Percentiles rank a stretch among this genome's conserved stretches.
These are phyloP conservation scores for Lutraria lutraria DNA, from an alignment of 2,888 invertebrate genomes.

Conservation along the genomic window DNA sequence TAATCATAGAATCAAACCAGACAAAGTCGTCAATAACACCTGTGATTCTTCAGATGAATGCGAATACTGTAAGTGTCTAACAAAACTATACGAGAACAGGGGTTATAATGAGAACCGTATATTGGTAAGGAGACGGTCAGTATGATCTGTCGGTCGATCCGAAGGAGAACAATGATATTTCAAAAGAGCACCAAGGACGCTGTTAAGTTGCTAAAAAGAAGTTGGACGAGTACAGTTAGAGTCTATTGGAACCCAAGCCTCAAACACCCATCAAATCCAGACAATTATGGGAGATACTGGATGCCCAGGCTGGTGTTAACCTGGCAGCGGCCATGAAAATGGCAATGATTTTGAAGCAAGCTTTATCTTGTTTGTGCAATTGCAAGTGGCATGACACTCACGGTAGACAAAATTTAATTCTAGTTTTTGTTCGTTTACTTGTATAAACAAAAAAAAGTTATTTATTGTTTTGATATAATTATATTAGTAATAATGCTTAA, in stretches of 20 bases:
- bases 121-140: conserved; percentile 30
- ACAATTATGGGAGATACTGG: conserved; percentile 68
- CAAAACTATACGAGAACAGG: neutral
- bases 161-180: conserved; percentile 63
- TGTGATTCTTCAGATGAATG: neutral
- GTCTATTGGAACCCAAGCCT: conserved; percentile 42
- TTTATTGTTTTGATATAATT: too few relatives aligned
- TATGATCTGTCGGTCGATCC: conserved; percentile 62
- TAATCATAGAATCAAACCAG: too few relatives aligned
- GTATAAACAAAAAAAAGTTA: too few relatives aligned
- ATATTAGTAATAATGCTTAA: too few relatives aligned
- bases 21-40: conserved; percentile 37
- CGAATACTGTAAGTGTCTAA: neutral
- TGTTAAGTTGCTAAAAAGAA: conserved; percentile 41
- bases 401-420: too few relatives aligned
- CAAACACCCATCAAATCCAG: conserved; percentile 51
- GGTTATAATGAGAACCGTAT: neutral
- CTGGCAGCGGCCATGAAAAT: neutral
- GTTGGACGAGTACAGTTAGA: conserved; percentile 48
- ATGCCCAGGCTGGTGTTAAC: conserved; percentile 70
- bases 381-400: too few relatives aligned
- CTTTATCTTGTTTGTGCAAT: too few relatives aligned
- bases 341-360: too few relatives aligned
- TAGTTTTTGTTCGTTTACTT: too few relatives aligned
- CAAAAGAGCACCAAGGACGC: conserved; percentile 52